Evolutionary conservation across 2,797 vertebrate genomes (phyloP).

Genomic region (Sebastes wilsoni): DNA sequence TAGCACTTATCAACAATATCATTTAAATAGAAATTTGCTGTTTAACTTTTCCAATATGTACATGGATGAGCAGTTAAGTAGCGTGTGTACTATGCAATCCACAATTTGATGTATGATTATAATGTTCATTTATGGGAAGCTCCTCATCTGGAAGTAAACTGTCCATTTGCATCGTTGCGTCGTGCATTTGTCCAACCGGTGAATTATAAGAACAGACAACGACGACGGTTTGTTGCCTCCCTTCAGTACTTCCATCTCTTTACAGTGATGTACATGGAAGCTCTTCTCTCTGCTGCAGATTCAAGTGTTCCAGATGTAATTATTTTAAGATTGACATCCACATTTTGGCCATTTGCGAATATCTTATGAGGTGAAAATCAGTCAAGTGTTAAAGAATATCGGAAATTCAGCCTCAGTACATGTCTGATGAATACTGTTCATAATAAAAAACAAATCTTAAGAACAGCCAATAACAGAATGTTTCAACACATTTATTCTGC

Average conservation of each 20-base stretch:
- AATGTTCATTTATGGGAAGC: neutral
- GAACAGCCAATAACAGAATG: slow-evolving; percentile 20
- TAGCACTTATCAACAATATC: slow-evolving; percentile 26
- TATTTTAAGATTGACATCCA: neutral
- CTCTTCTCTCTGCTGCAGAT: neutral
- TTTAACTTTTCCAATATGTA: slow-evolving; percentile 8
- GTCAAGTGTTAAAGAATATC: neutral
- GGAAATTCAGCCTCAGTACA: neutral
- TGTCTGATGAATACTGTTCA: neutral
- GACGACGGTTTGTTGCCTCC: neutral
- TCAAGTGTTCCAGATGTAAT: neutral
- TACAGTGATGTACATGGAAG: neutral
- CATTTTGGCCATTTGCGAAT: neutral
- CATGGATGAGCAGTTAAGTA: neutral
- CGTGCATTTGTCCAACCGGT: neutral
- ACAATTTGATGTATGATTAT: neutral
- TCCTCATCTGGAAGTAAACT: neutral
- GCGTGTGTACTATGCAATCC: neutral
- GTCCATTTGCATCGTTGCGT: neutral
- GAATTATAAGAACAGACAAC: neutral
- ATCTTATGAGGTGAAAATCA: neutral
- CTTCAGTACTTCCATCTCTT: neutral
- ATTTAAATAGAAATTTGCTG: slow-evolving; percentile 22
- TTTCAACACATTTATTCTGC: slow-evolving; percentile 31
- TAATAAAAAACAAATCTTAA: neutral